Percentiles rank a stretch among this genome's conserved stretches.
Conservation (phyloP, 2,113 vertebrate genomes). For the Ailurus styani region DNA sequence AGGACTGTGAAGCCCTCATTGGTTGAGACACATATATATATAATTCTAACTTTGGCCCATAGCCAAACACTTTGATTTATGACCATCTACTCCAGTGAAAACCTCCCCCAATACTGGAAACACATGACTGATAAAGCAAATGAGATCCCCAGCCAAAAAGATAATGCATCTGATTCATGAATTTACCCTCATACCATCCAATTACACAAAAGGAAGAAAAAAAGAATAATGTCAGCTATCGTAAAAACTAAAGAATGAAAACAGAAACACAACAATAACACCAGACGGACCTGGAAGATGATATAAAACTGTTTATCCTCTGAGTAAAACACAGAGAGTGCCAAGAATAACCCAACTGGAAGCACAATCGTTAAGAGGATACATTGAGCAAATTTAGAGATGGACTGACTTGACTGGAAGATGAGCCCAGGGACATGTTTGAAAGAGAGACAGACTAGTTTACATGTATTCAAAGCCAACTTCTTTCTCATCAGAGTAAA, state of each 20-base stretch:
- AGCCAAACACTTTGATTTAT: conserved; percentile 1
- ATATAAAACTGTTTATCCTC: not conserved
- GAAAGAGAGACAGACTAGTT: not conserved
- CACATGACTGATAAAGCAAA: not conserved
- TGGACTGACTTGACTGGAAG: not conserved
- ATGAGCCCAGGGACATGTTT: not conserved
- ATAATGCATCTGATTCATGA: not conserved
- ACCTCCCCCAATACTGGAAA: not conserved
- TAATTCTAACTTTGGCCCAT: not conserved
- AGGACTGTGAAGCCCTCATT: not conserved
- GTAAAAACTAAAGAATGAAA: conserved; percentile 10
- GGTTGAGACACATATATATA: not conserved
- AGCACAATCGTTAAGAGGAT: not conserved
- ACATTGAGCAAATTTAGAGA: not conserved
- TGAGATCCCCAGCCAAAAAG: not conserved
- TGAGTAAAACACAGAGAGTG: not conserved
- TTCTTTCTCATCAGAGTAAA: not conserved
- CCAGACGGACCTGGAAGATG: not conserved
- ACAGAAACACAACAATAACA: not conserved
- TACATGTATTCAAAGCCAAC: not conserved
- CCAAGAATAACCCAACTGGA: not conserved
- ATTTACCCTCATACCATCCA: not conserved
- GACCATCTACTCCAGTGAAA: not conserved
- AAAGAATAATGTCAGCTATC: not conserved
- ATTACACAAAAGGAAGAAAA: not conserved